These are phyloP conservation scores for Amphimallon solstitiale DNA, from an alignment of 2,888 invertebrate genomes.

Conservation along the genomic window DNA sequence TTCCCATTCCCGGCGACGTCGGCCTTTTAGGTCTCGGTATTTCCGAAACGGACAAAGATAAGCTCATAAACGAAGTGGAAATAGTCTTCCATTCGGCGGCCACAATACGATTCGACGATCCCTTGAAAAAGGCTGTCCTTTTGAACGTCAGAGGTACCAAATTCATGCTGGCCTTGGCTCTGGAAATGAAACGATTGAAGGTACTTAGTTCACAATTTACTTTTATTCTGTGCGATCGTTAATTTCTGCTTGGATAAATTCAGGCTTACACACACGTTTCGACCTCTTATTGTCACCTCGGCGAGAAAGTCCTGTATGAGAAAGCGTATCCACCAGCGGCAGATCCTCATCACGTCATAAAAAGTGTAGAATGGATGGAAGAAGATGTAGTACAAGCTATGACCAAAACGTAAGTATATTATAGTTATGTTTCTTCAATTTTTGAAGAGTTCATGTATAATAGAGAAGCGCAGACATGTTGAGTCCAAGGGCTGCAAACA, in stretches of 20 bases:
- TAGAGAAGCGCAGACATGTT: too few relatives aligned
- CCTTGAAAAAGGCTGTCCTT: conserved; percentile 86
- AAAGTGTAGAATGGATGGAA: conserved; percentile 81
- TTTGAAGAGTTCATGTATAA: too few relatives aligned
- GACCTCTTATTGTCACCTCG: conserved; percentile 91
- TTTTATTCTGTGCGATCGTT: neutral
- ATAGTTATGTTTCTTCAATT: too few relatives aligned
- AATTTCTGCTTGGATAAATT: conserved; percentile 37
- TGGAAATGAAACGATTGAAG: conserved; percentile 78
- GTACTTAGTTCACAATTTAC: conserved; percentile 60
- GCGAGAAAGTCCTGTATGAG: conserved; percentile 83
- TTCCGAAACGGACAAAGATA: conserved; percentile 69
- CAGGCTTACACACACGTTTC: conserved; percentile 83
- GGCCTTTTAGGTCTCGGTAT: conserved; percentile 73
- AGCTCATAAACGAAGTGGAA: conserved; percentile 73
- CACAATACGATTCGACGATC: conserved; percentile 88
- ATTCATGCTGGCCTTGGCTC: conserved; percentile 84
- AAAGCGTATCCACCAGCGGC: conserved; percentile 87
- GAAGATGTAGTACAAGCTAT: conserved; percentile 75
- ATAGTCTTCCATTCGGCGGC: conserved; percentile 88
- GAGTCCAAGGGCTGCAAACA: too few relatives aligned
- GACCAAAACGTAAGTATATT: conserved; percentile 67
- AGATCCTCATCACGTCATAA: conserved; percentile 78
- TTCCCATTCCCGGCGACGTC: conserved; percentile 79
- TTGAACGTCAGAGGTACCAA: conserved; percentile 94